A percentile compares a stretch with the other conserved stretches of the same genome.
Evolutionary conservation across 1,140 invertebrate species (phyloP).

Genomic region (Geopemphigus sp.): DNA sequence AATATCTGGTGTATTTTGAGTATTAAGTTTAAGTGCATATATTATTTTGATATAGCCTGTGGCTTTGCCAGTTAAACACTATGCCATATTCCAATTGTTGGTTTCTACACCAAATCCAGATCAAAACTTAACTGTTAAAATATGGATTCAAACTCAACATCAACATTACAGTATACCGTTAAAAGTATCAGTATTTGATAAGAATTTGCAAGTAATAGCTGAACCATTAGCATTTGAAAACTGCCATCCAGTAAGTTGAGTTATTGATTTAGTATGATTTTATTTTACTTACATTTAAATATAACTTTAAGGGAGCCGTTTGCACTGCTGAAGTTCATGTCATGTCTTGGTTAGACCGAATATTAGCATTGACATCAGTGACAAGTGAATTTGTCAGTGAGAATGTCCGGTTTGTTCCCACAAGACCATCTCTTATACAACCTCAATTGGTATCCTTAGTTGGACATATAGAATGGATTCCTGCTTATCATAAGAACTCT

Average conservation of each 20-base stretch:
- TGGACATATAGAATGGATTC: slow-evolving; percentile 47
- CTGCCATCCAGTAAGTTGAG: slow-evolving; percentile 36
- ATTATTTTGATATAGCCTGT: slow-evolving; percentile 28
- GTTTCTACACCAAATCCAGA: slow-evolving; percentile 43
- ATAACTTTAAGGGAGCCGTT: slow-evolving; percentile 19
- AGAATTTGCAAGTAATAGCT: slow-evolving; percentile 44
- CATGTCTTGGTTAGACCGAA: slow-evolving; percentile 44
- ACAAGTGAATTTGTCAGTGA: slow-evolving; percentile 48
- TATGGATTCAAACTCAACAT: slow-evolving; percentile 47
- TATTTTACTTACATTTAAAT: neutral
- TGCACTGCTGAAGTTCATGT: slow-evolving; percentile 47
- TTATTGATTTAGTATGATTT: neutral
- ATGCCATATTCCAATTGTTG: slow-evolving; percentile 45
- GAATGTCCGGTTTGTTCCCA: slow-evolving; percentile 38
- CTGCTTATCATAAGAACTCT: slow-evolving; percentile 35
- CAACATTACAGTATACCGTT: slow-evolving; percentile 46
- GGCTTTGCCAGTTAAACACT: slow-evolving; percentile 38
- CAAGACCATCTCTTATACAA: slow-evolving; percentile 41
- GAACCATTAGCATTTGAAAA: slow-evolving; percentile 45
- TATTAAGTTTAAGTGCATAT: neutral
- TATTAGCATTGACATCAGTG: slow-evolving; percentile 37
- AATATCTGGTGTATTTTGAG: neutral
- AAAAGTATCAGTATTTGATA: slow-evolving; percentile 42
- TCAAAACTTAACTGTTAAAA: slow-evolving; percentile 47
- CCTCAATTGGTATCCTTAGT: slow-evolving; percentile 44